These are phyloP conservation scores for Cephalopterus ornatus DNA, from an alignment of 2,113 vertebrate genomes.

Conservation along the genomic window DNA sequence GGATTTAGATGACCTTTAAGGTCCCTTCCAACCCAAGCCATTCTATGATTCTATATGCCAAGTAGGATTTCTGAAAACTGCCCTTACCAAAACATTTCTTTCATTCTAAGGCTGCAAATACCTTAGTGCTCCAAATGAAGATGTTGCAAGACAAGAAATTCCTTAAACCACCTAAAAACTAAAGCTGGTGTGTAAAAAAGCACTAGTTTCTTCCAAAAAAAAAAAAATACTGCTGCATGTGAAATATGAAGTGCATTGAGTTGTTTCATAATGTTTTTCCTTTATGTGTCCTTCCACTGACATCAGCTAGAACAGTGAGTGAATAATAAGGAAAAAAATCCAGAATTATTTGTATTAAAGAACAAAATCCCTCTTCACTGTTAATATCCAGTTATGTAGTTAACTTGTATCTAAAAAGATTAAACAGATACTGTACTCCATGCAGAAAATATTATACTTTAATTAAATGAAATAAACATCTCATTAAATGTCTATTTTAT, in stretches of 20 bases:
- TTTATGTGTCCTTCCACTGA: background rate
- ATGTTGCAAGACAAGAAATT: background rate
- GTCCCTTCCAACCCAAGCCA: background rate
- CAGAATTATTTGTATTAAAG: background rate
- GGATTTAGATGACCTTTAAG: background rate
- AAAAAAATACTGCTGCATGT: background rate
- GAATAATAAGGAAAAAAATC: background rate
- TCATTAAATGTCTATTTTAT: slow-evolving; percentile 18
- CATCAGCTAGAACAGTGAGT: background rate
- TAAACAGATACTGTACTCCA: background rate
- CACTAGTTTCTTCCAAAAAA: background rate
- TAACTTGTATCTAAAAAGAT: background rate
- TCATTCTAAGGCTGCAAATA: background rate
- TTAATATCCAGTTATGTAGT: background rate
- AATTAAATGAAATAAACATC: slow-evolving; percentile 45
- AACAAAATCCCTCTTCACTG: background rate
- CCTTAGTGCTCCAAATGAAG: background rate
- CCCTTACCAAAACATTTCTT: background rate
- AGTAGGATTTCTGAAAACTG: background rate
- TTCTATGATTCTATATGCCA: background rate
- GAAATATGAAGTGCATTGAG: background rate
- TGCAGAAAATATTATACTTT: slow-evolving; percentile 32
- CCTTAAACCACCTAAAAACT: background rate
- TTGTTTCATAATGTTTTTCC: background rate
- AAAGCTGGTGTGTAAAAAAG: background rate